Conservation (phyloP, 2,113 vertebrate species). For the Arizona elegans region DNA sequence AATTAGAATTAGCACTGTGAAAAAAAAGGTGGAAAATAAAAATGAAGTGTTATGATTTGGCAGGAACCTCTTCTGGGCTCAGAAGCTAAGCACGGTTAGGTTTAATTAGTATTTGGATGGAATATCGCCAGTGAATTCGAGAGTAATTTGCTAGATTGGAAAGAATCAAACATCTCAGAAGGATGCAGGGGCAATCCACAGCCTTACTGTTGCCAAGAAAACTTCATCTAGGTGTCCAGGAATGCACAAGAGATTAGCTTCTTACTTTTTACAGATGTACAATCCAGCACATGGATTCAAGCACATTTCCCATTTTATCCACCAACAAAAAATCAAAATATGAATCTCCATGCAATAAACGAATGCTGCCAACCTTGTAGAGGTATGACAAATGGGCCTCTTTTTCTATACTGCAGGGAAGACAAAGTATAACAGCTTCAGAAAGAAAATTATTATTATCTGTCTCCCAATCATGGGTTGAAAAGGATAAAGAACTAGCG, state of each 20-base stretch:
- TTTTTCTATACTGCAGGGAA: background rate
- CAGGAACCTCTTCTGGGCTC: background rate
- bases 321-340: background rate
- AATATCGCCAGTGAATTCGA: background rate
- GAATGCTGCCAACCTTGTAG: background rate
- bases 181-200: background rate
- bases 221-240: background rate
- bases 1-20: slow-evolving; percentile 57
- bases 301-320: background rate
- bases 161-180: background rate
- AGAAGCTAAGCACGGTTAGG: background rate
- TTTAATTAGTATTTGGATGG: background rate
- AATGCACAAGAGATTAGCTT: background rate
- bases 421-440: background rate
- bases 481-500: background rate
- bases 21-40: slow-evolving; percentile 52
- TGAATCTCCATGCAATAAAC: background rate
- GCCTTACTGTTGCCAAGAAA: background rate
- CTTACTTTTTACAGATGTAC: background rate
- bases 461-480: background rate
- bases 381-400: background rate
- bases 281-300: background rate
- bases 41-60: slow-evolving; percentile 28
- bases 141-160: background rate
- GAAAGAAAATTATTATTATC: background rate